A percentile compares a stretch with the other conserved stretches of the same genome.
Conservation (phyloP, 2,797 vertebrate genomes). For the Cuniculus paca region DNA sequence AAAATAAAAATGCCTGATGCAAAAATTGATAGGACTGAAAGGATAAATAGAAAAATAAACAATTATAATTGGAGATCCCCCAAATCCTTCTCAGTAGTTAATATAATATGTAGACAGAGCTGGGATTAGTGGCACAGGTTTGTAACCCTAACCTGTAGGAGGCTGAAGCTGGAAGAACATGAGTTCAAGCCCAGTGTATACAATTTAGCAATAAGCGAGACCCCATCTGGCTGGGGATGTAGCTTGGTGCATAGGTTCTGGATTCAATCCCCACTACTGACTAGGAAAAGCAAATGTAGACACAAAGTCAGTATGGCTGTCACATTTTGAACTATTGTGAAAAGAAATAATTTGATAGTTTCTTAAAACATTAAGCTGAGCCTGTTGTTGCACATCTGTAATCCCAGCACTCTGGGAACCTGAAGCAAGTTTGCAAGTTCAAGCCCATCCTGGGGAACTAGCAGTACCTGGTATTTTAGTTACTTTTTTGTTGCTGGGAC, state of each 20-base stretch:
- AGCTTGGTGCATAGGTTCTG: neutral
- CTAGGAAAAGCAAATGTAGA: neutral
- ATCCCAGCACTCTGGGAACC: neutral
- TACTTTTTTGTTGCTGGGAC: neutral
- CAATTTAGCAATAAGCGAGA: neutral
- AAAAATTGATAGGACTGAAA: neutral
- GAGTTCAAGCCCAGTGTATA: neutral
- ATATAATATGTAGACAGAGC: neutral
- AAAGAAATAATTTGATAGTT: neutral
- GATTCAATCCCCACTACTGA: neutral
- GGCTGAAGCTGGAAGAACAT: neutral
- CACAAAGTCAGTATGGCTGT: neutral
- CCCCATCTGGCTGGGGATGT: neutral
- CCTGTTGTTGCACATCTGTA: neutral
- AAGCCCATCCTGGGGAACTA: neutral
- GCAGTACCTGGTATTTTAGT: neutral
- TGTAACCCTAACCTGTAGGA: neutral
- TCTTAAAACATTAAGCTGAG: neutral
- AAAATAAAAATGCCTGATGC: neutral
- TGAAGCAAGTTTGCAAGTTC: neutral
- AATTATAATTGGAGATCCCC: neutral
- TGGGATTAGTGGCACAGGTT: neutral
- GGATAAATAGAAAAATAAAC: neutral
- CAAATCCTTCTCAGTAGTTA: neutral
- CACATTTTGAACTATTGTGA: neutral